These are phyloP conservation scores for Caerostris darwini DNA, from an alignment of 1,140 invertebrate species.

Conservation along the genomic window DNA sequence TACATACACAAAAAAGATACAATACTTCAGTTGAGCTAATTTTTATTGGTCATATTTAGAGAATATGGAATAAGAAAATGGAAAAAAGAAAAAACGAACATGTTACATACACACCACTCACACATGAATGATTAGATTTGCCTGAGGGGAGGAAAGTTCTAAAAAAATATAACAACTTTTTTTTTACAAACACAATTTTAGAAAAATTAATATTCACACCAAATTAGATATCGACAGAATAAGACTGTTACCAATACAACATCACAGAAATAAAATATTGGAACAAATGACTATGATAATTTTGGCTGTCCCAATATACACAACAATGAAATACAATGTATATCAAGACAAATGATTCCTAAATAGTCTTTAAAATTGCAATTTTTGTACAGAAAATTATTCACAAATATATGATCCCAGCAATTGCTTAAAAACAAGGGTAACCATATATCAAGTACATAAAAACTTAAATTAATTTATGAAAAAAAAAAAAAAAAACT, in stretches of 20 bases:
- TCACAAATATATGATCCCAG: slow-evolving; percentile 70
- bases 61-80: slow-evolving; percentile 76
- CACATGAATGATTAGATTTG: slow-evolving; percentile 76
- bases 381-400: slow-evolving; percentile 76
- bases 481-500: slow-evolving; percentile 11
- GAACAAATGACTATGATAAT: slow-evolving; percentile 78
- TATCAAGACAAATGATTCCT: slow-evolving; percentile 73
- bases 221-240: slow-evolving; percentile 70
- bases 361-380: slow-evolving; percentile 66
- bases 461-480: neutral
- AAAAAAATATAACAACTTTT: slow-evolving; percentile 64
- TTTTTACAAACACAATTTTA: slow-evolving; percentile 30
- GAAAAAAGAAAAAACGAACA: slow-evolving; percentile 67
- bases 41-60: slow-evolving; percentile 76
- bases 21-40: slow-evolving; percentile 70
- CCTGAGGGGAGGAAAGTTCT: slow-evolving; percentile 44
- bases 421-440: slow-evolving; percentile 76
- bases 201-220: slow-evolving; percentile 77
- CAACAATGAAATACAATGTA: slow-evolving; percentile 58
- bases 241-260: slow-evolving; percentile 50
- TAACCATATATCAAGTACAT: slow-evolving; percentile 61
- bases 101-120: slow-evolving; percentile 77
- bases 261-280: slow-evolving; percentile 77
- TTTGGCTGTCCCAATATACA: slow-evolving; percentile 74
- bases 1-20: neutral